A percentile compares a stretch with the other conserved stretches of the same genome.
Evolutionary conservation across 1,140 invertebrate genomes (phyloP).

Genomic region (Leptestheria dahalacensis): DNA sequence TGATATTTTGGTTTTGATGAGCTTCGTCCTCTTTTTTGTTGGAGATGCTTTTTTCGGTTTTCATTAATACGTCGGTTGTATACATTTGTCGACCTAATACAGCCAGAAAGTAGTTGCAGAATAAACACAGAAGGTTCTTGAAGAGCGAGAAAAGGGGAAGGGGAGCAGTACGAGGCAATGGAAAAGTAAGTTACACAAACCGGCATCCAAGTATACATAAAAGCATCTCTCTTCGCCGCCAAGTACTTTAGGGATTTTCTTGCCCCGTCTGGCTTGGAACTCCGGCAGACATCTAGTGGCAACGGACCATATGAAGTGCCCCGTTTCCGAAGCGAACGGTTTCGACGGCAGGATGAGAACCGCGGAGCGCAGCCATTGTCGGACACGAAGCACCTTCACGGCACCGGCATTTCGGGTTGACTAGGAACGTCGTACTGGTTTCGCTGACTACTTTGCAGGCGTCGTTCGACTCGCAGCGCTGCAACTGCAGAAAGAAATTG

Average conservation of each 20-base stretch:
- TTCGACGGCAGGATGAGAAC: background rate
- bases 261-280: background rate
- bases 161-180: no score
- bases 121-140: background rate
- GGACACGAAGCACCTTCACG: slow-evolving; percentile 1
- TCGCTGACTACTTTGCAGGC: slow-evolving; percentile 17
- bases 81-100: background rate
- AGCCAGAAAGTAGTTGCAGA: background rate
- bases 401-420: slow-evolving; percentile 16
- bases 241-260: no score
- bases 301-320: slow-evolving; percentile 10
- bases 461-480: slow-evolving; percentile 10
- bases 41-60: no score
- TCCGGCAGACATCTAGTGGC: slow-evolving; percentile 7
- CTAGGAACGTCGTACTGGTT: slow-evolving; percentile 11
- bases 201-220: no score
- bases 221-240: no score
- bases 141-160: no score
- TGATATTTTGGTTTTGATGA: no score
- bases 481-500: no score
- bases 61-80: no score
- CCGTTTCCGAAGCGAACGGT: slow-evolving; percentile 12
- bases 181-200: no score
- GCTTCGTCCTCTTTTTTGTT: no score
- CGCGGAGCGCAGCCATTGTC: background rate